Base-by-base conservation (phyloP, 2,888 invertebrate species). In the Andrena hattorfiana region DNA sequence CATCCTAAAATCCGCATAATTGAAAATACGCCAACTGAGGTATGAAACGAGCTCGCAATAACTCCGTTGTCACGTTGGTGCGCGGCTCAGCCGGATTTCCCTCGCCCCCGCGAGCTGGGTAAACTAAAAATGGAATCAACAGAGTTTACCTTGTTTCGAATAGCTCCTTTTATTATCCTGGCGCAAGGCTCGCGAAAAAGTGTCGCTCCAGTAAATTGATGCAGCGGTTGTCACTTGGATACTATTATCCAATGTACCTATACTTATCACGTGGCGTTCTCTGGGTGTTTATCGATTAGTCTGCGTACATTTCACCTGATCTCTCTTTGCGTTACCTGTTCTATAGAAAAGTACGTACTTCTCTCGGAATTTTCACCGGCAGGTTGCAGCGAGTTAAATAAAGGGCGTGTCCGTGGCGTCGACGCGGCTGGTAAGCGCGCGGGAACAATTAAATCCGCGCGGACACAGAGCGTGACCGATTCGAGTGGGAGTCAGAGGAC, bases 1-100 rank as follows among this genome's bases (percentile, higher is more conserved):
- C 20, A 72, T n/a, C 59, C 70, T 66, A 28, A 84, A 88, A 82
- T 84, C 74, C 83, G 32, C 77, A 85, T 88, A 87, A 89, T 85
- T 83, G 87, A 87, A 87, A 88, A 89, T 84, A 88, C 76, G 76
- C 73, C 84, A 76, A 82, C 69, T 60, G 82, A 70, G 54, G 77
- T 83, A 81, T 84, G 74, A 87, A 87, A 81, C 84, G 78, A 84
- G 78, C 66, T 78, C 67, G 51, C 71, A 28, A 30, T 16, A n/a
- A 71, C 56, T 4, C 30, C 13, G 60, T 20, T 26, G 54, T 67
- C 56, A 49, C 64, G 62, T 51, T 56, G 69, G 64, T 59, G 23
- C 66, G 30, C 62, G 26, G 28, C 8, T 26, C 30, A 13, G 23
- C 56, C 23, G 56, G 23, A 26, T 10, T 56, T 26, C 56, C 42